A percentile compares a stretch with the other conserved stretches of the same genome.
These are phyloP conservation scores for Marisa cornuarietis DNA, from an alignment of 1,140 invertebrate genomes.

Conservation along the genomic window DNA sequence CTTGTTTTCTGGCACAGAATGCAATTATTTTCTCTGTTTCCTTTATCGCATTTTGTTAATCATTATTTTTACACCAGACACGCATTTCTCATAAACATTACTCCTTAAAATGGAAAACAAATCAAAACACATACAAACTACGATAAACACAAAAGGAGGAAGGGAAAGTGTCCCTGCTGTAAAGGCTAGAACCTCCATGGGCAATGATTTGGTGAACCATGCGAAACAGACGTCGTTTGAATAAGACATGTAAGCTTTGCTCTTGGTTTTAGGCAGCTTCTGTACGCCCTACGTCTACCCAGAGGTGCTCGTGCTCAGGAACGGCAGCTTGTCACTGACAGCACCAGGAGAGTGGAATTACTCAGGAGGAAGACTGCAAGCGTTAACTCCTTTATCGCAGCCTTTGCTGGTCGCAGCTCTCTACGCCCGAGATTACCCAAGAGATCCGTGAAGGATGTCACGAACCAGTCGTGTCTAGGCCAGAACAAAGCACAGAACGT, in stretches of 20 bases:
- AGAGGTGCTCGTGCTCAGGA: constrained; percentile 26
- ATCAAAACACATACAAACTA: background rate
- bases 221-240: background rate
- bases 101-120: background rate
- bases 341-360: constrained; percentile 3
- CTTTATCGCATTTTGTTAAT: too few species aligned
- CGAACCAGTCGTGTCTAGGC: too few species aligned
- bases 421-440: constrained; percentile 24
- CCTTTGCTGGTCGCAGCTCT: constrained; percentile 25
- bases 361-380: background rate
- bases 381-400: background rate
- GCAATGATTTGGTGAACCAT: background rate
- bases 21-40: too few species aligned
- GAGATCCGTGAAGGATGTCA: constrained; percentile 1
- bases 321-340: constrained; percentile 10
- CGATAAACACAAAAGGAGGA: background rate
- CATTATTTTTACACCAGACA: too few species aligned
- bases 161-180: background rate
- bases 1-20: too few species aligned
- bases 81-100: too few species aligned
- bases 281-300: constrained; percentile 39
- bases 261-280: constrained; percentile 34
- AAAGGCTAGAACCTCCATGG: background rate
- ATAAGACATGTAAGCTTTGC: constrained; percentile 14
- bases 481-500: too few species aligned